Evolutionary conservation across 2,888 invertebrate species (phyloP).

Genomic region (Campopleginae sp.): DNA sequence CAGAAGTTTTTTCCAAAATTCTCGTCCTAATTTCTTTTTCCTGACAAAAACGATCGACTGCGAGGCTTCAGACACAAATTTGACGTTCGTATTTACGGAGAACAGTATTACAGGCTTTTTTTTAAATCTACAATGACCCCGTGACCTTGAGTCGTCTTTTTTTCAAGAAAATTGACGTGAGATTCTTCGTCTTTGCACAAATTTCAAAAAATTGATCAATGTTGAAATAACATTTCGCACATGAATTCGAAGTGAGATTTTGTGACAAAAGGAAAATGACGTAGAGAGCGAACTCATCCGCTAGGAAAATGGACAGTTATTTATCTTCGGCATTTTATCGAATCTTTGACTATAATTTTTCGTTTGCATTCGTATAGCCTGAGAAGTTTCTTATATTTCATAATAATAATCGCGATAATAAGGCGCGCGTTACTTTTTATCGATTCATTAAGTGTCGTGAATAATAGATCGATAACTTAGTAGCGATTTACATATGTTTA

Average conservation of each 20-base stretch:
- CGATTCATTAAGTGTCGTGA: conserved; percentile 50
- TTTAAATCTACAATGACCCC: neutral
- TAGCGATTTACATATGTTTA: conserved; percentile 73
- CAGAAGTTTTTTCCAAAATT: conserved; percentile 51
- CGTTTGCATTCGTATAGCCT: conserved; percentile 58
- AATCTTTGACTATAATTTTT: conserved; percentile 49
- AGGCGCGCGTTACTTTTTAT: conserved; percentile 36
- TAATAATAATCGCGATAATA: conserved; percentile 65
- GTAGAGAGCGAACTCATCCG: conserved; percentile 58
- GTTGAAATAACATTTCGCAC: neutral
- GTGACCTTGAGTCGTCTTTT: neutral
- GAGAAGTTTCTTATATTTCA: conserved; percentile 73
- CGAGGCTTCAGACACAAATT: neutral
- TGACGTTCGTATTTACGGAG: neutral
- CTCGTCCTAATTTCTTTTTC: too few species aligned
- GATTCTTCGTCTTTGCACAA: conserved; percentile 68
- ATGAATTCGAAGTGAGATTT: too few species aligned
- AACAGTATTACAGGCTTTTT: neutral
- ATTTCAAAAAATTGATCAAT: conserved; percentile 12
- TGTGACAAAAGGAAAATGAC: conserved; percentile 57
- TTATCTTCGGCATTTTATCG: conserved; percentile 79
- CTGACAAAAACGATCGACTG: too few species aligned
- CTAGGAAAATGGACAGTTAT: conserved; percentile 78
- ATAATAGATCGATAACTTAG: conserved; percentile 71
- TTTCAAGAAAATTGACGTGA: conserved; percentile 25